These are phyloP conservation scores for Pseudocheirus occidentalis DNA, from an alignment of 2,797 vertebrate species.

Conservation along the genomic window DNA sequence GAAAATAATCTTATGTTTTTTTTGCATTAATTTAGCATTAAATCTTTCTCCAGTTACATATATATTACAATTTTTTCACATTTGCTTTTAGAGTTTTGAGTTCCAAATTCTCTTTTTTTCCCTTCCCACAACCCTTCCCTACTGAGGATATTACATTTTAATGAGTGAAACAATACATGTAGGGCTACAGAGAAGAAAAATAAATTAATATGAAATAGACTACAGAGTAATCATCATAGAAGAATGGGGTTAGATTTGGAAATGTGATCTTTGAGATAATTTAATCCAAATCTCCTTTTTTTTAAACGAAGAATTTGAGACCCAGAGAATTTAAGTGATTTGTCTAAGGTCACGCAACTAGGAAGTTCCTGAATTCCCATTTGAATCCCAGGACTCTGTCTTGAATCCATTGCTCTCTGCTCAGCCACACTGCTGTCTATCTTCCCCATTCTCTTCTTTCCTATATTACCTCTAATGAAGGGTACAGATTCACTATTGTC, in stretches of 20 bases:
- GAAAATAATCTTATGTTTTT: background rate
- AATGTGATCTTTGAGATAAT: background rate
- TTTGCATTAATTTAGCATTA: too few relatives aligned
- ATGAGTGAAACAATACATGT: background rate
- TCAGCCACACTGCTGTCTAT: background rate
- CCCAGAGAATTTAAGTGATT: background rate
- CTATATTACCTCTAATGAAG: background rate
- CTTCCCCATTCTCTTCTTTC: background rate
- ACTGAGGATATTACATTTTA: background rate
- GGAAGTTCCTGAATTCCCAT: background rate
- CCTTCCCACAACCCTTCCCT: background rate
- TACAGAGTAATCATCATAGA: background rate
- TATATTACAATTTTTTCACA: too few relatives aligned
- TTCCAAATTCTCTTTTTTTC: too few relatives aligned
- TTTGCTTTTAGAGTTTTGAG: too few relatives aligned
- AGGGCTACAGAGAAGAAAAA: background rate
- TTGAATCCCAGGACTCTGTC: background rate
- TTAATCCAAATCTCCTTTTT: background rate
- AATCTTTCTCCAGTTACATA: too few relatives aligned
- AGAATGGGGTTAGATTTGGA: background rate
- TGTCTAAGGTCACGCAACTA: background rate
- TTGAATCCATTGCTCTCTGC: background rate
- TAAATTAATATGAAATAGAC: background rate
- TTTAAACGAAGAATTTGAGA: background rate
- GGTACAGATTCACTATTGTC: background rate